Evolutionary conservation across 2,888 invertebrate species (phyloP).

Genomic region (Syrphus vitripennis): DNA sequence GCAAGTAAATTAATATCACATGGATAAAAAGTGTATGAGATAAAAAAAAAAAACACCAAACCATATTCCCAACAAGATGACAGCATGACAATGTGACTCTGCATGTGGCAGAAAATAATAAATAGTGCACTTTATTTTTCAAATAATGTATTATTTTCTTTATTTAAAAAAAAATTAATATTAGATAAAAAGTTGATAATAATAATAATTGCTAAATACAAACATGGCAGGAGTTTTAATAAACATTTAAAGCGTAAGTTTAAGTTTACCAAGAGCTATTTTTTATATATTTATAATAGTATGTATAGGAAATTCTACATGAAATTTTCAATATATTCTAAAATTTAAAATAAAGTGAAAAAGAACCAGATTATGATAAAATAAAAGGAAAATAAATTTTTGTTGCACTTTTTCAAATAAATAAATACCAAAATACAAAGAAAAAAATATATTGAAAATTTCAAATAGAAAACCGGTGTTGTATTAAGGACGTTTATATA

Average conservation of each 20-base stretch:
- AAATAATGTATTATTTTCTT: slow-evolving; percentile 37
- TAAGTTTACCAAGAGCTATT: slow-evolving; percentile 30
- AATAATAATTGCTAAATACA: slow-evolving; percentile 36
- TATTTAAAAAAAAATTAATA: slow-evolving; percentile 19
- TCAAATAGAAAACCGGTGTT: slow-evolving; percentile 45
- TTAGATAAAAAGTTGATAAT: slow-evolving; percentile 2
- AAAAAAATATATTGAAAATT: slow-evolving; percentile 59
- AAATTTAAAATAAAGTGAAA: slow-evolving; percentile 5
- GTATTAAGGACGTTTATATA: slow-evolving; percentile 23
- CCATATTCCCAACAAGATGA: slow-evolving; percentile 22
- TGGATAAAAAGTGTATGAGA: background rate
- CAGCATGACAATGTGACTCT: background rate
- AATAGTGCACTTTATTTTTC: slow-evolving; percentile 39
- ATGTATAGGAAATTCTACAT: slow-evolving; percentile 48
- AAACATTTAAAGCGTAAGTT: slow-evolving; percentile 52
- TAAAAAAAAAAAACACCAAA: background rate
- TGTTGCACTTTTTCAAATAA: slow-evolving; percentile 43
- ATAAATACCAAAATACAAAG: background rate
- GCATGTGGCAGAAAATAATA: slow-evolving; percentile 22
- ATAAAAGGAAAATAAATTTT: slow-evolving; percentile 23
- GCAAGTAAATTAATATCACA: background rate
- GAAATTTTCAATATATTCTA: slow-evolving; percentile 63
- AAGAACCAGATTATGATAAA: background rate
- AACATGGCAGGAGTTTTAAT: slow-evolving; percentile 52
- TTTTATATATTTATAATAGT: background rate